These are phyloP conservation scores for Athalia cordata DNA, from an alignment of 2,888 invertebrate species.

Conservation along the genomic window DNA sequence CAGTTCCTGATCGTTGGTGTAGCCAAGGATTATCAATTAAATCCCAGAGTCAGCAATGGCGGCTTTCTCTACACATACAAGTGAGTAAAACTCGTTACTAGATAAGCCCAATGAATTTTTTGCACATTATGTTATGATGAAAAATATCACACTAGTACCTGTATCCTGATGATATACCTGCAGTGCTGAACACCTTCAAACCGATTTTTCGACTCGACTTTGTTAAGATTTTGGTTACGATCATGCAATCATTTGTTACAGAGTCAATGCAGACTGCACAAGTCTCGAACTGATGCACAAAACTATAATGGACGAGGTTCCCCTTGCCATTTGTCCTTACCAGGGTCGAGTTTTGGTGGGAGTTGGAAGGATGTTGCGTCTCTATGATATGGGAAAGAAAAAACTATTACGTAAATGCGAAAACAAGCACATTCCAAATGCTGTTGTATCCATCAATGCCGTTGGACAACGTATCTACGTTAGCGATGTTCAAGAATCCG, in stretches of 20 bases:
- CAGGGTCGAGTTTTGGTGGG: constrained; percentile 95
- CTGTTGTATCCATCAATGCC: constrained; percentile 94
- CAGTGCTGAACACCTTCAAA: constrained; percentile 67
- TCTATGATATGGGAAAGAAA: constrained; percentile 98
- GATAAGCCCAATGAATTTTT: constrained; percentile 5
- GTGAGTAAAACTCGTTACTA: constrained; percentile 67
- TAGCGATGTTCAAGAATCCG: constrained; percentile 96
- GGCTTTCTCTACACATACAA: constrained; percentile 93
- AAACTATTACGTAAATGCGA: constrained; percentile 98
- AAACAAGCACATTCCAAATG: constrained; percentile 97
- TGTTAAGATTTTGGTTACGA: constrained; percentile 47
- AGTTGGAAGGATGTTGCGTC: constrained; percentile 91
- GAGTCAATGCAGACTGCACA: constrained; percentile 84
- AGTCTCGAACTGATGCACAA: constrained; percentile 94
- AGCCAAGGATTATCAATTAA: constrained; percentile 91
- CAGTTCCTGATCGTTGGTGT: constrained; percentile 87
- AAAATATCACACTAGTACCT: constrained; percentile 61
- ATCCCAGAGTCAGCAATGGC: constrained; percentile 87
- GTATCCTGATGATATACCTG: constrained; percentile 70
- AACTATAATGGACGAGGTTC: constrained; percentile 94
- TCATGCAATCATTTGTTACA: constrained; percentile 55
- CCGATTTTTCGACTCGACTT: background rate
- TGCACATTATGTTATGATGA: constrained; percentile 62
- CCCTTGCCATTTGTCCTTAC: constrained; percentile 91
- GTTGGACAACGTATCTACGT: constrained; percentile 96